Evolutionary conservation across 2,888 invertebrate species (phyloP).

Genomic region (Osmoderma eremita): DNA sequence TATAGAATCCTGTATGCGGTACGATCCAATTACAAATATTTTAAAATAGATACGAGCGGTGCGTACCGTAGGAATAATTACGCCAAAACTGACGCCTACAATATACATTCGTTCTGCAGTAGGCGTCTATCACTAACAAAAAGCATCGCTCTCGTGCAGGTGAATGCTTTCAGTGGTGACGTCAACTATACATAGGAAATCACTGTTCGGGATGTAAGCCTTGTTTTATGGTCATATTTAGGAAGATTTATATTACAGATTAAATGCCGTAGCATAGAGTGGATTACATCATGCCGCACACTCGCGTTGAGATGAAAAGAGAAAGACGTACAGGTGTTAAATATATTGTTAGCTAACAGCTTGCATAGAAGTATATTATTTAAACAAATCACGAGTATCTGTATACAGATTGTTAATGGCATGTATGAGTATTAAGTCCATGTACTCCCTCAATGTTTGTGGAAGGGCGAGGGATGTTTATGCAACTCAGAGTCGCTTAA

Average conservation of each 20-base stretch:
- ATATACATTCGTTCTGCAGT: slow-evolving; percentile 12
- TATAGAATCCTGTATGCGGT: background rate
- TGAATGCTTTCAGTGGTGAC: slow-evolving; percentile 22
- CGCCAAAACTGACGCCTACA: slow-evolving; percentile 13
- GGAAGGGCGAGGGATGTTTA: too few species aligned
- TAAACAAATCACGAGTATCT: too few species aligned
- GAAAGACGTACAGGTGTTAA: background rate
- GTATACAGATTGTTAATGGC: too few species aligned
- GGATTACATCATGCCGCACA: too few species aligned
- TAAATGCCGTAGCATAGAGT: background rate
- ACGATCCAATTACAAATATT: background rate
- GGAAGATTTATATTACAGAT: background rate
- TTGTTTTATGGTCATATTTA: slow-evolving; percentile 18
- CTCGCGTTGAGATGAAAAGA: background rate
- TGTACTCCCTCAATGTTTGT: too few species aligned
- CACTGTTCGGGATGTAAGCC: background rate
- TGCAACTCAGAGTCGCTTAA: too few species aligned
- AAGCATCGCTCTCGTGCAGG: slow-evolving; percentile 4
- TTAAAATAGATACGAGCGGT: slow-evolving; percentile 6
- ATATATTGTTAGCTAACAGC: background rate
- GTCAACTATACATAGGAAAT: slow-evolving; percentile 11
- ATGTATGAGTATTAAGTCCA: too few species aligned
- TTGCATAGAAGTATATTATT: too few species aligned
- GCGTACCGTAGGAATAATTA: slow-evolving; percentile 1
- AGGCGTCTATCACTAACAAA: slow-evolving; percentile 17